phyloP scores from a whole-genome alignment of 2,888 invertebrate genomes.

The Lymantria monacha region DNA sequence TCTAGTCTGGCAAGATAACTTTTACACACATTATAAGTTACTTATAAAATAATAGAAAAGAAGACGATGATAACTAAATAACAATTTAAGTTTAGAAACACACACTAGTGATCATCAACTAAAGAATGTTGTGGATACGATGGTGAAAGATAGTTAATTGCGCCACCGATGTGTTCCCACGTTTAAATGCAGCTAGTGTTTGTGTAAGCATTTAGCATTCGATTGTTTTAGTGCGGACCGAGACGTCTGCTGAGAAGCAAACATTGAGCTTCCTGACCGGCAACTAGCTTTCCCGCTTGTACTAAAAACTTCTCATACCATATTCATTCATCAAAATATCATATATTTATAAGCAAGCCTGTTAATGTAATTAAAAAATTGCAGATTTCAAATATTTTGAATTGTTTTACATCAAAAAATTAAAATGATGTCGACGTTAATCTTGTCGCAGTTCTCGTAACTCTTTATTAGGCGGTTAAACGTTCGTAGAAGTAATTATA shows the following conservation, averaged over 20 bases:
- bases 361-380: conserved; percentile 24
- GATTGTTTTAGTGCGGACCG: conserved; percentile 80
- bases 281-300: conserved; percentile 21
- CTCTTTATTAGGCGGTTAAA: conserved; percentile 69
- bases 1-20: too few relatives aligned
- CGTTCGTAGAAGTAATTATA: conserved; percentile 76
- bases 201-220: conserved; percentile 78
- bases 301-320: conserved; percentile 16
- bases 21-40: too few relatives aligned
- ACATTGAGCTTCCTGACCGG: conserved; percentile 67
- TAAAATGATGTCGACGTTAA: conserved; percentile 43
- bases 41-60: too few relatives aligned
- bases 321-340: conserved; percentile 14
- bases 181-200: conserved; percentile 77
- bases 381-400: conserved; percentile 9
- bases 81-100: background rate
- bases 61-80: background rate
- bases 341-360: conserved; percentile 22
- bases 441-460: conserved; percentile 60
- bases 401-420: conserved; percentile 21
- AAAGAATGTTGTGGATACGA: conserved; percentile 50
- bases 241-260: conserved; percentile 72
- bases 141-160: conserved; percentile 68
- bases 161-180: conserved; percentile 76
- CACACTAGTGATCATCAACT: conserved; percentile 31